phyloP scores from a whole-genome alignment of 2,113 vertebrate species.

The Myocastor coypus region DNA sequence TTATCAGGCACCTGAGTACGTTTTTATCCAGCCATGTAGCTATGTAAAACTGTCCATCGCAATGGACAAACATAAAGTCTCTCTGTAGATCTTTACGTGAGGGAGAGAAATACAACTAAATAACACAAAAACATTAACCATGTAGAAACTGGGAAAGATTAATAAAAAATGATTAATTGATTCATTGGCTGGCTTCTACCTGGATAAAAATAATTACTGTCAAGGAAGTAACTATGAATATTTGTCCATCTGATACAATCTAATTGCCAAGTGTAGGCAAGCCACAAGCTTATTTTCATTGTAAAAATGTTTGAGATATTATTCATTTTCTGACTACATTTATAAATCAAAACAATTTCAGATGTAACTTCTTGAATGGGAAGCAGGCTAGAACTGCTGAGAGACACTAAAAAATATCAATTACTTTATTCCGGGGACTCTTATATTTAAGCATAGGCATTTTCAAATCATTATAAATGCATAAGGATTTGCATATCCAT shows the following conservation, averaged over 20 bases:
- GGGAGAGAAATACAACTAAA: background rate
- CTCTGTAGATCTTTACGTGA: background rate
- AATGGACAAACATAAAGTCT: background rate
- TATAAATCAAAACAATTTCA: slow-evolving; percentile 46
- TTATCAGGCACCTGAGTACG: background rate
- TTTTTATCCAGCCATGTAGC: background rate
- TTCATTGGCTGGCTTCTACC: background rate
- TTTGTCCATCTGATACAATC: background rate
- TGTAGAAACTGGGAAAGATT: background rate
- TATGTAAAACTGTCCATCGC: background rate
- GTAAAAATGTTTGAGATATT: background rate
- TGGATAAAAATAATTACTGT: slow-evolving; percentile 12
- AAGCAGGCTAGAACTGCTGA: background rate
- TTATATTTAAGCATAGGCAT: slow-evolving; percentile 14
- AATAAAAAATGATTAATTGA: slow-evolving; percentile 3
- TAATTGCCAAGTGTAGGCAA: background rate
- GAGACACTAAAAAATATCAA: slow-evolving; percentile 28
- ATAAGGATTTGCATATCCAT: slow-evolving; percentile 8
- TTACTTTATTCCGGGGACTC: slow-evolving; percentile 48
- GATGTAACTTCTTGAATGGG: background rate
- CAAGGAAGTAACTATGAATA: background rate
- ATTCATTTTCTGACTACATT: background rate
- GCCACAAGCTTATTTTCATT: background rate
- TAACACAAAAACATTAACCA: background rate
- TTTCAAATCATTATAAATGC: slow-evolving; percentile 21